Base-by-base conservation (phyloP, 1,140 invertebrate genomes). In the Samia ricini region DNA sequence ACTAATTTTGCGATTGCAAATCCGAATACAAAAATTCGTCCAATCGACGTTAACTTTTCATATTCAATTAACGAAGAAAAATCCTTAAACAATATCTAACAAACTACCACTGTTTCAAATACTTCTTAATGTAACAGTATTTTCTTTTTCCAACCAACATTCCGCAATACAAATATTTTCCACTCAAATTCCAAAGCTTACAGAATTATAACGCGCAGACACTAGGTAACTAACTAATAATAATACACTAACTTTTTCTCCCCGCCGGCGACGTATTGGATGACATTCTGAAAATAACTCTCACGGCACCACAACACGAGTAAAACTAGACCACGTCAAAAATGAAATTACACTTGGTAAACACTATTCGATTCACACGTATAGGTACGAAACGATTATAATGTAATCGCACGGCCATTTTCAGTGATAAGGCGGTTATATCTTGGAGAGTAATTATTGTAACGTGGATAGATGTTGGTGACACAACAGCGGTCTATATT, bases 391-490 rank as follows among this genome's bases (percentile, higher is more conserved):
- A 75, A 56, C 66, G 85, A 85, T 85, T 84, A 84, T 63, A 71
- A 56, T 73, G 75, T 79, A 87, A 89, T 84, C 82, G 76, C 72
- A 63, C 68, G 77, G 72, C 78, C 86, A 89, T 89, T 89, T 86
- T 89, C 73, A 83, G 77, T 86, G 86, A 89, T 89, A 89, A 89
- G 77, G 64, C 69, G 64, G 68, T 75, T 63, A 66, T 81, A 77
- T 77, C 70, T 76, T 63, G n/a, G 71, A 71, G 63, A 71, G 69
- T 70, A 82, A 85, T 83, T 85, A 81, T 80, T 75, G 61, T 76
- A 61, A 67, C 52, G 77, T 73, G 4, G 8, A 8, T 73, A 74
- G 72, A 68, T 69, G 77, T 82, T 82, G 83, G 79, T 83, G 83
- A 83, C 83, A 80, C 72, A 71, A 71, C 68, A 63, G 48, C 66